Evolutionary conservation across 2,888 invertebrate species (phyloP).

Genomic region (Euproctis similis): DNA sequence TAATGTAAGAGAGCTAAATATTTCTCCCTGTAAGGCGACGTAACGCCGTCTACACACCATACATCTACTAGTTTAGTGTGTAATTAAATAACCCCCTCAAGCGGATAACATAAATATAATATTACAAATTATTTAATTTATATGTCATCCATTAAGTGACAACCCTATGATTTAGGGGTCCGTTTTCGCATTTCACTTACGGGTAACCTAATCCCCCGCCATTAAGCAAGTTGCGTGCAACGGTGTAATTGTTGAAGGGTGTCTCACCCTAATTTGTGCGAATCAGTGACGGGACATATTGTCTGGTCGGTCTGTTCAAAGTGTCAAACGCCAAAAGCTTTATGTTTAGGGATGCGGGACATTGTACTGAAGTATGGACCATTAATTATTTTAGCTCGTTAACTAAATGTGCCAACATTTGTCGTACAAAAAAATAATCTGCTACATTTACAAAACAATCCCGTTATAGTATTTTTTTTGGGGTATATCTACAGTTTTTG

Average conservation of each 20-base stretch:
- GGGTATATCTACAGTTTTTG: too few relatives aligned
- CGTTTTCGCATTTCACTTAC: constrained; percentile 54
- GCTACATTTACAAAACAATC: too few relatives aligned
- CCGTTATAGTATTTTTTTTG: too few relatives aligned
- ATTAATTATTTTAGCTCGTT: constrained; percentile 18
- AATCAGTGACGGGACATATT: constrained; percentile 44
- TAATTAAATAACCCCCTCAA: constrained; percentile 6
- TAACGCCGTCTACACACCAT: too few relatives aligned
- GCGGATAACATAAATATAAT: constrained; percentile 6
- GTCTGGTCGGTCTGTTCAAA: constrained; percentile 38
- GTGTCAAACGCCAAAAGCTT: constrained; percentile 51
- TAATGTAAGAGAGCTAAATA: too few relatives aligned
- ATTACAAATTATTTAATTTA: constrained; percentile 17
- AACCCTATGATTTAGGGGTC: constrained; percentile 32
- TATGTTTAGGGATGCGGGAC: constrained; percentile 20
- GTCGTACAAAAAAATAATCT: too few relatives aligned
- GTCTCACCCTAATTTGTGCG: constrained; percentile 59
- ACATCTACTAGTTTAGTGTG: too few relatives aligned
- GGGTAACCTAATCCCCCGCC: constrained; percentile 60
- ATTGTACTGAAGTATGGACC: constrained; percentile 15
- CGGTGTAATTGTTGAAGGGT: constrained; percentile 62
- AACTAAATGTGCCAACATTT: constrained; percentile 12
- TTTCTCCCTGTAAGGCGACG: too few relatives aligned
- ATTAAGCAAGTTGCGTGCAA: constrained; percentile 55
- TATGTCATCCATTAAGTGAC: constrained; percentile 14